Base-by-base conservation (phyloP, 37 sponge, comb jelly and placozoan species). In the Petrosia ficiformis region DNA sequence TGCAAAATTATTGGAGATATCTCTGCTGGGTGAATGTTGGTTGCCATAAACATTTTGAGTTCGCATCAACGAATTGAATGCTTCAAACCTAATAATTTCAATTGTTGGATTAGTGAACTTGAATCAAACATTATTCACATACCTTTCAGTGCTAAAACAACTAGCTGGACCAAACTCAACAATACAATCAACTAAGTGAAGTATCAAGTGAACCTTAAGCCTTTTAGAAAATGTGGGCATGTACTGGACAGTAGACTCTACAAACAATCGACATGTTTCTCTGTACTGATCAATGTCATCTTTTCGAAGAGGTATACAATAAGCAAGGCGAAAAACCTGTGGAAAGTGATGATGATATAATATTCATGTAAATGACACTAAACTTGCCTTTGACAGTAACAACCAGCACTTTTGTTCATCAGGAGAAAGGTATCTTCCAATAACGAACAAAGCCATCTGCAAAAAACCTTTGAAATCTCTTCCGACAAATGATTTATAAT, bases 131-230 rank as follows among this genome's bases (percentile, higher is more conserved):
- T 68, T 37, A 30, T 39, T 31, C n/a, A n/a, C n/a, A 28, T 42
- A 85, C 85, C 85, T 85, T 61, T 85, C 78, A 36, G 85, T 78
- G 32, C 72, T 85, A 57, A 59, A 85, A 25, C 38, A 59, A 41
- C 40, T 39, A 43, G 79, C 6, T 22, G 78, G 85, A 4, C 85
- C 79, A 77, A 85, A 78, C 32, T 78, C 78, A 2, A 40, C 64
- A 25, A 85, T 78, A 36, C 64, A 36, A 6, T 85, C 79, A 22
- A 44, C 63, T 2, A 85, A 35, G 54, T 85, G 85, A 10, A 84
- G 66, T 8, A 85, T 54, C 2, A 85, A 77, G 42, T 85, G 85
- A 35, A 78, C 21, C 59, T 84, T 78, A 11, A 44, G 64, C 26
- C 65, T 75, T 24, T 68, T 38, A 48, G 59, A 28, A 30, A 65